Percentiles rank a stretch among this genome's conserved stretches.
These are phyloP conservation scores for Oceanodroma tethys DNA, from an alignment of 2,113 vertebrate genomes.

Conservation along the genomic window DNA sequence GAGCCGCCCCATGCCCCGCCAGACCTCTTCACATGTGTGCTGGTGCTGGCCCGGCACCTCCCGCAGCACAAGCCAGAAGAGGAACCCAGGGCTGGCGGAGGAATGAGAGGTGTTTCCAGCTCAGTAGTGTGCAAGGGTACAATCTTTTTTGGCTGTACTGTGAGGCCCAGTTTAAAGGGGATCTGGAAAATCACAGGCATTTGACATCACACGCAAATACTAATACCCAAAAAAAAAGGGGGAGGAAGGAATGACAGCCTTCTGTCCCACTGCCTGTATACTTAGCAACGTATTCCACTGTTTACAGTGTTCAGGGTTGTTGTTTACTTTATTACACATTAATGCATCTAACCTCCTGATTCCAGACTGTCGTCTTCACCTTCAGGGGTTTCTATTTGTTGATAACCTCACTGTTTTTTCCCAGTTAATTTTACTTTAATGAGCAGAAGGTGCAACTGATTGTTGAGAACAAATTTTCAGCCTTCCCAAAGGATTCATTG, in stretches of 20 bases:
- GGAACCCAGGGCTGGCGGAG: not conserved
- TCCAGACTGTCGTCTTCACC: not conserved
- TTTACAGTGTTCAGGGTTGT: not conserved
- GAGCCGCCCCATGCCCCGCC: fast-evolving
- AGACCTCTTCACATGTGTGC: not conserved
- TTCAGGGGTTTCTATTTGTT: not conserved
- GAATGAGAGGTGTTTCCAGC: not conserved
- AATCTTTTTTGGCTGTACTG: not conserved
- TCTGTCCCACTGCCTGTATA: not conserved
- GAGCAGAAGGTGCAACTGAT: not conserved
- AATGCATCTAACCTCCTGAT: not conserved
- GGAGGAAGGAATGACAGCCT: fast-evolving
- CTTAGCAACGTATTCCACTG: not conserved
- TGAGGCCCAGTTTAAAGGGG: not conserved
- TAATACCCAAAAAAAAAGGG: not conserved
- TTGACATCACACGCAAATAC: not conserved
- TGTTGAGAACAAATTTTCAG: not conserved
- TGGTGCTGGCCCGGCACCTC: not conserved
- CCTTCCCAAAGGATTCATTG: not conserved
- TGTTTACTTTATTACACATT: not conserved
- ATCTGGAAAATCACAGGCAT: not conserved
- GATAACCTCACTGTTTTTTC: not conserved
- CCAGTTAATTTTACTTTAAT: not conserved
- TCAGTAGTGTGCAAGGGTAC: not conserved
- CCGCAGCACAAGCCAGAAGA: not conserved